These are phyloP conservation scores for Lochmaea crataegi DNA, from an alignment of 2,888 invertebrate species.

Conservation along the genomic window DNA sequence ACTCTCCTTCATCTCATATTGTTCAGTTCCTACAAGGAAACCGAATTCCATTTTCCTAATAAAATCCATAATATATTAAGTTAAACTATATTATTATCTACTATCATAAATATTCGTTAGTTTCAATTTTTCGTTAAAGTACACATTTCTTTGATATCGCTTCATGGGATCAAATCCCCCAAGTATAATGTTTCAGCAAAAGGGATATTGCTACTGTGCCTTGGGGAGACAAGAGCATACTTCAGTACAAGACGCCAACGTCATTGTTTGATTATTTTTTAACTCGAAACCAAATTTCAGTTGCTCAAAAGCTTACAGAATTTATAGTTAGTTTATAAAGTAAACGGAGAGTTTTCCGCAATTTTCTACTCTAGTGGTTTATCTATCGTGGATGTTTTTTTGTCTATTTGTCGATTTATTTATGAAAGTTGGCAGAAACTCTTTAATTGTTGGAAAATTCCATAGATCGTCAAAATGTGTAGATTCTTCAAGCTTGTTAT, in stretches of 20 bases:
- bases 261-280: conserved; percentile 1
- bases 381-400: background rate
- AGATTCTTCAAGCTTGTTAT: too few species aligned
- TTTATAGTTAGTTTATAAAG: background rate
- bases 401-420: too few species aligned
- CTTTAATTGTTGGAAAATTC: too few species aligned
- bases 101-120: background rate
- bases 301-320: background rate
- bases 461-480: too few species aligned
- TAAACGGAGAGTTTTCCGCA: background rate
- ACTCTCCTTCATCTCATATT: too few species aligned
- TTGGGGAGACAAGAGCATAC: background rate
- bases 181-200: background rate
- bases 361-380: background rate
- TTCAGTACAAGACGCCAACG: background rate
- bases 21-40: background rate
- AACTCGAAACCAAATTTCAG: background rate
- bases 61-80: background rate
- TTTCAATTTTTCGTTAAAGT: background rate
- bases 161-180: background rate
- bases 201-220: background rate
- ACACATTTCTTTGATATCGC: conserved; percentile 4
- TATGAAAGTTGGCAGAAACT: too few species aligned
- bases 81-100: background rate
- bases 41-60: background rate